phyloP scores from a whole-genome alignment of 2,888 invertebrate genomes.

The Eupithecia dodoneata region DNA sequence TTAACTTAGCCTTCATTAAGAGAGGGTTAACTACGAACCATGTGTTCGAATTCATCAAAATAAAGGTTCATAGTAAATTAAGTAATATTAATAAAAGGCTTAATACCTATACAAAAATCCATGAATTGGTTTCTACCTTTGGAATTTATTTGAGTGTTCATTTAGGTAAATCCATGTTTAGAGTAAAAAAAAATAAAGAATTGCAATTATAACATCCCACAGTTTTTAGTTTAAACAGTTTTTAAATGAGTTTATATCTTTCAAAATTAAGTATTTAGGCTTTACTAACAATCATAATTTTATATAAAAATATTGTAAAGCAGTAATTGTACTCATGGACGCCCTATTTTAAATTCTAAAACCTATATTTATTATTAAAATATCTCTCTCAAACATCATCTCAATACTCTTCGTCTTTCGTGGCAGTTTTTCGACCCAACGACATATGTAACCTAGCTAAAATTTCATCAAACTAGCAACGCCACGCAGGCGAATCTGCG shows the following conservation, averaged over 20 bases:
- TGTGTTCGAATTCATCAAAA: background rate
- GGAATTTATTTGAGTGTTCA: background rate
- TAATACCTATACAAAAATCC: background rate
- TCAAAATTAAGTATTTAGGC: background rate
- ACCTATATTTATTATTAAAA: background rate
- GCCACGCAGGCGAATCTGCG: no score
- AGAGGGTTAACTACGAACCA: background rate
- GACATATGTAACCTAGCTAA: background rate
- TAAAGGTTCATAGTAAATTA: background rate
- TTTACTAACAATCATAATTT: background rate
- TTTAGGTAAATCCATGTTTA: no score
- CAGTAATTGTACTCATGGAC: background rate
- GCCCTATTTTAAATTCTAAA: background rate
- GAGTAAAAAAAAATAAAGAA: no score
- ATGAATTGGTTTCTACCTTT: background rate
- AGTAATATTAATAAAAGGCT: no score
- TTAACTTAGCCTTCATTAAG: background rate
- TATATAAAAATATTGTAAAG: background rate
- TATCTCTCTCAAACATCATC: conserved; percentile 6
- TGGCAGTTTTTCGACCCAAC: conserved; percentile 10
- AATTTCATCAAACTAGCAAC: background rate
- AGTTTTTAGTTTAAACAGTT: background rate
- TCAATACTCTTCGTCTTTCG: conserved; percentile 8
- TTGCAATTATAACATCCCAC: background rate
- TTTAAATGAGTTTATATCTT: background rate